Base-by-base conservation (phyloP, 2,797 vertebrate species). In the Furcifer pardalis region DNA sequence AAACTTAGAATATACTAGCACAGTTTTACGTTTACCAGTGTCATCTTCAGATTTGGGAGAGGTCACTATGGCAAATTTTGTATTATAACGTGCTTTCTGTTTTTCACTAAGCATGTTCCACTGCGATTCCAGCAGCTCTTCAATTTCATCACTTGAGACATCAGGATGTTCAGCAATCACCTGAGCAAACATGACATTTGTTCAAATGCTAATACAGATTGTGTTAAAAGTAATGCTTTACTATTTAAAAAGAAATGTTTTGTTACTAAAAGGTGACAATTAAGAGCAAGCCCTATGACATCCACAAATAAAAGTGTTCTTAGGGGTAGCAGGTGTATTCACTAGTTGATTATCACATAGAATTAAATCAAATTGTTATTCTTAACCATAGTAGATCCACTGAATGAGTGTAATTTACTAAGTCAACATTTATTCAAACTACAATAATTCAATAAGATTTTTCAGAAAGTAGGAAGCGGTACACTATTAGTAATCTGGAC, bases 101-200 rank as follows among this genome's bases (percentile, higher is more conserved):
- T 97, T 97, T 89, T 96, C 95, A 82, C 93, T 97, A 90, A 97
- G 96, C 96, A 95, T 96, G 91, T 96, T 97, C 96, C 97, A 98
- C 92, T 96, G 96, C 17, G 96, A 96, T 52, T 95, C 95, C 0
- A 97, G 96, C 90, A 97, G 87, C 23, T 97, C 97, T 93, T 96
- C 96, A 60, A 97, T 96, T 93, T 97, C 96, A 89, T 96, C 97
- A 37, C 90, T 91, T 2, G 96, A 95, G 77, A 96, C 96, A 78
- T 97, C 96, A 15, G 96, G 96, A 91, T 97, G 96, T 93, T 97
- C 97, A 27, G 94, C 94, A 76, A 96, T 91, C 74, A 97, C 96
- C 97, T 97, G 92, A 0, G 79, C 77, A 74, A 85, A 92, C 56
- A 78, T 40, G 42, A 71, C 25, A 71, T 37, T 71, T 71, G 68